A percentile compares a stretch with the other conserved stretches of the same genome.
Conservation (phyloP, 2,888 invertebrate genomes). For the Hetaerina titia region DNA sequence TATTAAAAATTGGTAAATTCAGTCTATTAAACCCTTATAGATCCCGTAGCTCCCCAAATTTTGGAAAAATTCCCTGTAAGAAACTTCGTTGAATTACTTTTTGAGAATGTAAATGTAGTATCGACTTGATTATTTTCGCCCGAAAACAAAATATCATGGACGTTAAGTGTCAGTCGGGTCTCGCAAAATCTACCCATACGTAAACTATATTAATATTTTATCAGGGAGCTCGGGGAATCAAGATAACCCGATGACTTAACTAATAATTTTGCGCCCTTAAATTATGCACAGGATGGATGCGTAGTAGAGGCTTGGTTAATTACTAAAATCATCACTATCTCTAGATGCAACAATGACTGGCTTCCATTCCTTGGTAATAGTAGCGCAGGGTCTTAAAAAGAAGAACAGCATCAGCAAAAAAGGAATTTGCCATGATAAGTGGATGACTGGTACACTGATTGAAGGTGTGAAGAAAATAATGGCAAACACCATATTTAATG, state of each 20-base stretch:
- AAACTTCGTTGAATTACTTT: not conserved
- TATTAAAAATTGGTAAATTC: not conserved
- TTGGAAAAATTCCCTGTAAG: not conserved
- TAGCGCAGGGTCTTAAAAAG: no score
- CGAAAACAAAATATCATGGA: not conserved
- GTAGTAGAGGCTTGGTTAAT: no score
- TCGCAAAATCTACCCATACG: not conserved
- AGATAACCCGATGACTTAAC: not conserved
- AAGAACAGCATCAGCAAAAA: no score
- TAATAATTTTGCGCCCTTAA: not conserved
- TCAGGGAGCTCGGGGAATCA: not conserved
- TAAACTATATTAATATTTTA: not conserved
- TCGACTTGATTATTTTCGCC: not conserved
- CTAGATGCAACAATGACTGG: no score
- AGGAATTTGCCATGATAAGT: no score
- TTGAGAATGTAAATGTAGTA: not conserved
- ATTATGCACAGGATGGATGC: not conserved
- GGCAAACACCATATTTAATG: no score
- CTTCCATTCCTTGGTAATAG: no score
- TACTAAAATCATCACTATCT: no score
- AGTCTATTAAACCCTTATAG: not conserved
- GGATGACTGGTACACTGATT: no score
- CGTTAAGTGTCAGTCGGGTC: not conserved
- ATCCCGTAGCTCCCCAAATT: not conserved
- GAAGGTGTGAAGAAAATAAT: no score